Evolutionary conservation across 2,113 vertebrate genomes (phyloP), one percentile per base, ranked within the genome.

Genomic region (Asarcornis scutulata): DNA sequence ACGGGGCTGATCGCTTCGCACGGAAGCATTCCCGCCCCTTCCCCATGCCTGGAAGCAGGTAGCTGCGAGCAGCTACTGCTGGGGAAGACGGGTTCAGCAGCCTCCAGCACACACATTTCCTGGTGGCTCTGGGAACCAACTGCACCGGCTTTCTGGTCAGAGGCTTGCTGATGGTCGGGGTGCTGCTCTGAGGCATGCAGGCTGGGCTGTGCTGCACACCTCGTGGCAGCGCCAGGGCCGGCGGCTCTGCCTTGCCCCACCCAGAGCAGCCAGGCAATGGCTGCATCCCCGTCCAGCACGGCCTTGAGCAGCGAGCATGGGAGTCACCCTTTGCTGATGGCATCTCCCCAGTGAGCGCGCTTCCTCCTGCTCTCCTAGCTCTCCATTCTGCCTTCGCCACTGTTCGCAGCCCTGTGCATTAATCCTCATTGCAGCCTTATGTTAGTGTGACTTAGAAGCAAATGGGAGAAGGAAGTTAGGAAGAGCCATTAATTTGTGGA

Each of bases 81-180:
- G 1, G 11, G 72, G 9, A 25, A n/a, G 32, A 14, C 25, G 26
- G 87, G 66, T 4, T 9, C 64, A 44, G 53, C 78, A 72, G 82
- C 53, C 68, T 11, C 55, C n/a, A 12, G 4, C 29, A 4, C 1
- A 0, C 5, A 2, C 0, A 0, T 18, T 55, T 44, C 48, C 38
- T 11, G 58, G 40, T 46, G 7, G 13, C 25, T 36, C 60, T 0
- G 7, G 26, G 59, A 62, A 12, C 55, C 1, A 3, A 8, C 10
- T 3, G 11, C 15, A 27, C n/a, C 0, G 1, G 13, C 1, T 40
- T 32, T 55, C 46, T 48, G 1, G 50, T 58, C 0, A 6, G 38
- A 7, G 0, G 11, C 34, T 38, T 64, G 34, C 32, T 7, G 27
- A 13, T 12, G 7, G 11, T 6, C 34, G 3, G 40, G 40, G 10